A percentile compares a stretch with the other conserved stretches of the same genome.
Conservation (phyloP, 2,888 invertebrate species). For the Pachydiplax longipennis region DNA sequence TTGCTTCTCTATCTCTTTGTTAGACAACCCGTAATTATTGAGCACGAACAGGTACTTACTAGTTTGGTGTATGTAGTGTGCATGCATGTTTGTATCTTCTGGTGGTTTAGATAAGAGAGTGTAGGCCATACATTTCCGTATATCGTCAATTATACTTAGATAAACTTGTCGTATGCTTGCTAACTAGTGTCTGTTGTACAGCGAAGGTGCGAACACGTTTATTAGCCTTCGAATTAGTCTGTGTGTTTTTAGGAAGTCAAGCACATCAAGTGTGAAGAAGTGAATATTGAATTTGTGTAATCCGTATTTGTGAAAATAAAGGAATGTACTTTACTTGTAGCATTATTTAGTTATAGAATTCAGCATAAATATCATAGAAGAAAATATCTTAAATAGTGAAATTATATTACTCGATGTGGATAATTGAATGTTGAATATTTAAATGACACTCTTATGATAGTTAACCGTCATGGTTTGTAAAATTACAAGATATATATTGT, state of each 20-base stretch:
- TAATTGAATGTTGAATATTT: background rate
- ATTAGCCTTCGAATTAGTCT: background rate
- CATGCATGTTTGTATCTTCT: slow-evolving; percentile 12
- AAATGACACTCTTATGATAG: background rate
- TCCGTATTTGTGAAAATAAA: slow-evolving; percentile 11
- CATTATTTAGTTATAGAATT: background rate
- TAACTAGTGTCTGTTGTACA: background rate
- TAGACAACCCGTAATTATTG: background rate
- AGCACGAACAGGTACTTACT: background rate
- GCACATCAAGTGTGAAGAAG: background rate
- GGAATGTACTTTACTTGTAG: background rate
- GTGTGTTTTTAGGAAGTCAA: slow-evolving; percentile 14
- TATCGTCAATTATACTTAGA: background rate
- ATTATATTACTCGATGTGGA: background rate
- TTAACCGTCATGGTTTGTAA: background rate
- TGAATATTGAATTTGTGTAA: background rate
- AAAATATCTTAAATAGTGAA: background rate
- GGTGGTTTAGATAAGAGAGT: background rate
- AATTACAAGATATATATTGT: background rate
- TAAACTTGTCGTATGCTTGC: background rate
- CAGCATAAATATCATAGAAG: background rate
- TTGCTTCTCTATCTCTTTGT: background rate
- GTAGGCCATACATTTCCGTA: background rate
- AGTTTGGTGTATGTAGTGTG: slow-evolving; percentile 32
- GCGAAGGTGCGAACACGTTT: background rate